A percentile compares a stretch with the other conserved stretches of the same genome.
These are phyloP conservation scores for Notamacropus eugenii DNA, from an alignment of 2,797 vertebrate genomes.

Conservation along the genomic window DNA sequence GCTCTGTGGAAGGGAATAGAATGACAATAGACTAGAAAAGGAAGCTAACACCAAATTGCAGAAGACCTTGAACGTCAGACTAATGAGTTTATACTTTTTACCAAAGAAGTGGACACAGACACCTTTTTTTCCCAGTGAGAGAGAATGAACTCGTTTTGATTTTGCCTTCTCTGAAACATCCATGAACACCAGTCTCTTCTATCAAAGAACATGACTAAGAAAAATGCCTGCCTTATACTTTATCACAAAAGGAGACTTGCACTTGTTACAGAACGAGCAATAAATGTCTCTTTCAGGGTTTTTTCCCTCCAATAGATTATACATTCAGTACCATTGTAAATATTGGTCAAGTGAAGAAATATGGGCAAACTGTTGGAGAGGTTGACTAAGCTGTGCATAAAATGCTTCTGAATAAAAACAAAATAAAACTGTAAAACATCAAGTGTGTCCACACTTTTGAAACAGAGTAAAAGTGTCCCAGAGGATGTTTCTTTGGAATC, in stretches of 20 bases:
- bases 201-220: constrained; percentile 78
- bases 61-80: neutral
- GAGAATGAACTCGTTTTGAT: constrained; percentile 79
- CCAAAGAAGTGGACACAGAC: neutral
- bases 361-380: constrained; percentile 74
- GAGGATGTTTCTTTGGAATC: constrained; percentile 59
- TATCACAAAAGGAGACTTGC: constrained; percentile 67
- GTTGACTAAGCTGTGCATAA: constrained; percentile 80
- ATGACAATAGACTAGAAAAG: neutral
- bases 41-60: neutral
- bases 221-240: constrained; percentile 72
- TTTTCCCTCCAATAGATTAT: constrained; percentile 75
- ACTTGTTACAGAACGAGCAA: constrained; percentile 69
- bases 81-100: neutral
- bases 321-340: constrained; percentile 73
- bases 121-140: constrained; percentile 65
- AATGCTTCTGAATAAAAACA: constrained; percentile 82
- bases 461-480: constrained; percentile 66
- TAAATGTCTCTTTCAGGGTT: constrained; percentile 77
- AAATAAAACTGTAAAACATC: constrained; percentile 69
- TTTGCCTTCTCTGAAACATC: constrained; percentile 80
- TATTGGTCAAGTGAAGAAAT: constrained; percentile 67
- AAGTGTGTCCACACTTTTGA: constrained; percentile 67
- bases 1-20: neutral
- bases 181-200: constrained; percentile 74